Percentiles rank a stretch among this genome's conserved stretches.
phyloP scores from a whole-genome alignment of 1,140 invertebrate species.

The Hestina assimilis region DNA sequence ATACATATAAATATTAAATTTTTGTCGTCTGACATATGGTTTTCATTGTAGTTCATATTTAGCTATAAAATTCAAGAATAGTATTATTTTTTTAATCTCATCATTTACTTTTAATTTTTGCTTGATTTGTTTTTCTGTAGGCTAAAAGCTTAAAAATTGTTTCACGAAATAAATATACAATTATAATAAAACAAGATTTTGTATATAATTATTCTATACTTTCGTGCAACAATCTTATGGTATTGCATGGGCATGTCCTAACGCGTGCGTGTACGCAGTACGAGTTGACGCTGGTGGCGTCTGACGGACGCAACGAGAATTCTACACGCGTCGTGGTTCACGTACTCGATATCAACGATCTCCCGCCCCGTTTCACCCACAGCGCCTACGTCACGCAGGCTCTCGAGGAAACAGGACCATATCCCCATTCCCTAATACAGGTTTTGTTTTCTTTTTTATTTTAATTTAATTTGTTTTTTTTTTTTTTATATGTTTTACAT shows the following conservation, averaged over 20 bases:
- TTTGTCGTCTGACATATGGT: too few species aligned
- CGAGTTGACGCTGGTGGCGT: slow-evolving; percentile 91
- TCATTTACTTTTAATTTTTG: too few species aligned
- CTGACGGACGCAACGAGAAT: slow-evolving; percentile 92
- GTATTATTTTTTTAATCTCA: too few species aligned
- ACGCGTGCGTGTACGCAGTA: slow-evolving; percentile 81
- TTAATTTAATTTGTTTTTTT: background rate
- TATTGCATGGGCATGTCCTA: slow-evolving; percentile 66
- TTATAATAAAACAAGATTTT: background rate
- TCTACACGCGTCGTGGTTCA: slow-evolving; percentile 87
- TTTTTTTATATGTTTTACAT: slow-evolving; percentile 4
- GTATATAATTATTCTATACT: background rate
- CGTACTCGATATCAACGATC: slow-evolving; percentile 89
- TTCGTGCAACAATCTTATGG: slow-evolving; percentile 17
- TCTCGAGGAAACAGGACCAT: slow-evolving; percentile 72
- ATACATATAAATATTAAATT: too few species aligned
- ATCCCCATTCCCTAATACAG: slow-evolving; percentile 71
- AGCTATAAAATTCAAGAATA: too few species aligned
- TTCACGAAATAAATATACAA: too few species aligned
- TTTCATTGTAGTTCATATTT: too few species aligned
- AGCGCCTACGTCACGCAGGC: slow-evolving; percentile 82
- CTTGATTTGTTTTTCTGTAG: background rate
- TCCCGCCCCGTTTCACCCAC: slow-evolving; percentile 87
- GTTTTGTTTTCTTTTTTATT: slow-evolving; percentile 65
- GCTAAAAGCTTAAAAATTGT: background rate